Conservation (phyloP, 2,888 invertebrate species). For the Chymomyza fuscimana region DNA sequence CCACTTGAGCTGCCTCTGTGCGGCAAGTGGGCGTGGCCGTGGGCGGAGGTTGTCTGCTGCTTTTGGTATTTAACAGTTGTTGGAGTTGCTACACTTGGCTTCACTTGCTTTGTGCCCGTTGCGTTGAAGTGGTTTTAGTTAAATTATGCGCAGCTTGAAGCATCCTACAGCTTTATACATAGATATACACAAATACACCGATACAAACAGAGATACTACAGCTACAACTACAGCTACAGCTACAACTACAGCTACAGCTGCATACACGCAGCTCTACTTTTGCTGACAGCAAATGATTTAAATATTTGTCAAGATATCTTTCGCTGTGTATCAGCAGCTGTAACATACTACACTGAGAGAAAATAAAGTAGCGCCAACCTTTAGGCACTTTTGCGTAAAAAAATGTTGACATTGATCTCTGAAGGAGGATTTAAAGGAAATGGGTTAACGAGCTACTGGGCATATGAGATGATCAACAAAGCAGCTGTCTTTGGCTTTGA, state of each 20-base stretch:
- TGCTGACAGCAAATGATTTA: constrained; percentile 54
- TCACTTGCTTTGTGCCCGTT: constrained; percentile 26
- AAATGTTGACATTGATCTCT: too few species aligned
- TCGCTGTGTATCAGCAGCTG: constrained; percentile 16
- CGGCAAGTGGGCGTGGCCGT: constrained; percentile 20
- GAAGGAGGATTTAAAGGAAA: too few species aligned
- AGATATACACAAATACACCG: not conserved
- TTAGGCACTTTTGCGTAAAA: too few species aligned
- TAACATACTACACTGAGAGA: constrained; percentile 1
- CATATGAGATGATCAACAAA: too few species aligned
- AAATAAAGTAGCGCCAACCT: not conserved
- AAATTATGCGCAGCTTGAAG: constrained; percentile 53
- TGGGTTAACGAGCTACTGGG: too few species aligned
- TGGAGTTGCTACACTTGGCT: constrained; percentile 51
- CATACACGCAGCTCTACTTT: constrained; percentile 14
- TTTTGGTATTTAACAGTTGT: constrained; percentile 43
- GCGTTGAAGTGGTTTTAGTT: constrained; percentile 49
- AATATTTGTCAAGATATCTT: constrained; percentile 53
- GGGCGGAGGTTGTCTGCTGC: not conserved
- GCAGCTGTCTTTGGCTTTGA: too few species aligned
- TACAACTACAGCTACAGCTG: not conserved
- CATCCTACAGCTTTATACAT: constrained; percentile 8
- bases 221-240: not conserved
- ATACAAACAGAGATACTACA: not conserved
- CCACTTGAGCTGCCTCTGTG: constrained; percentile 25